Base-by-base conservation (phyloP, 2,888 invertebrate species). In the Prosopocoilus inquinatus region DNA sequence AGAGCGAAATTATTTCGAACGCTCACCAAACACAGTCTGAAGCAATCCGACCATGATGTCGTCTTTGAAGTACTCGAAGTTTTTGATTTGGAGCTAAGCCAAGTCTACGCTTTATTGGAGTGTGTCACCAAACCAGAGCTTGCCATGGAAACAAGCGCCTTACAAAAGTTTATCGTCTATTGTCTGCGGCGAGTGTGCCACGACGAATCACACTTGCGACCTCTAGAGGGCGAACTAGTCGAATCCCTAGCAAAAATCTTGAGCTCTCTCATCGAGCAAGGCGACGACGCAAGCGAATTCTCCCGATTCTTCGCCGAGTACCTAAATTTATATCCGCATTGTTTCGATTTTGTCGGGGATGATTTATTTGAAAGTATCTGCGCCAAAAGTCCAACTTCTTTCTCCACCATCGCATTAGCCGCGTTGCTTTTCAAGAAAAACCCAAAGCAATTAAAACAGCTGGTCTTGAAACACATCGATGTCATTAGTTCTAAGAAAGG, bases 281-380 rank as follows among this genome's bases (percentile, higher is more conserved):
- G 53, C 11, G 53, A 74, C 45, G 39, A 74, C 45, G 39, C 84
- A 16, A 80, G 80, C 2, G 74, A 72, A 41, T 74, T 89, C 64
- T 87, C 87, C 62, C 73, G 71, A 3, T 72, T 81, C 2, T 69
- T 89, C 8, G 69, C 79, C 9, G 72, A 76, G 56, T 88, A 87
- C 70, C 78, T 90, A 12, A 71, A 80, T 55, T 78, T 76, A 48
- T 88, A 84, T 75, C 85, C 88, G 36, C 83, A 86, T 65, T 80
- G 79, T 64, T 78, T 85, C 3, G 68, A 73, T 9, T 69, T 73
- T 11, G 70, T 89, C 9, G 73, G 79, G 11, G 72, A 73, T n/a
- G 78, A 82, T 53, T 75, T 84, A 53, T 85, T 84, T 60, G 75
- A 76, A 59, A 77, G 78, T 46, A 79, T 84, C 55, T 80, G 87